Evolutionary conservation across 1,140 invertebrate genomes (phyloP).

Genomic region (Tetragonula clypearis): DNA sequence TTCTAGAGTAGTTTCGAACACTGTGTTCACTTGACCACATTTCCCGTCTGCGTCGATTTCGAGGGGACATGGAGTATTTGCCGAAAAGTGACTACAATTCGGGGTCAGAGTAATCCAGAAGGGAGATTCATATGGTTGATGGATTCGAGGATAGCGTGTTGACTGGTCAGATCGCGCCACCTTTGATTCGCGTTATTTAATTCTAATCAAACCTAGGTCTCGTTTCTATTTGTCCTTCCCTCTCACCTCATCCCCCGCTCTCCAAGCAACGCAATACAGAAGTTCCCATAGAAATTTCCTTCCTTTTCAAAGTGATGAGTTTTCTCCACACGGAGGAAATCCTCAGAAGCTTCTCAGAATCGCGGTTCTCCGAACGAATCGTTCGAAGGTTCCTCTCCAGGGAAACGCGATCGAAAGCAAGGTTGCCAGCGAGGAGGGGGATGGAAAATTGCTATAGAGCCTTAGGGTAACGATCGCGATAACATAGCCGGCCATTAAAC

Average conservation of each 20-base stretch:
- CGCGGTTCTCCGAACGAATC: neutral
- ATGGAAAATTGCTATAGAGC: constrained; percentile 48
- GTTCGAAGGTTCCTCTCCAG: constrained; percentile 1
- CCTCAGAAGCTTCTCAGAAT: neutral
- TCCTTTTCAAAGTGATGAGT: neutral
- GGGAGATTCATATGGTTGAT: constrained; percentile 66
- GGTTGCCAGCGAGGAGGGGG: constrained; percentile 4
- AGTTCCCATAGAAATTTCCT: too few species aligned
- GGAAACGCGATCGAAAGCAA: constrained; percentile 52
- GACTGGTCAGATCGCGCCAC: constrained; percentile 48
- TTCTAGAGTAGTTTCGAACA: neutral
- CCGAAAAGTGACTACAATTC: neutral
- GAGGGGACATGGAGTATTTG: neutral
- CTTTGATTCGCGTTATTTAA: constrained; percentile 64
- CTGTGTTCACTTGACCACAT: neutral
- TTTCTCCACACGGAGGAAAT: neutral
- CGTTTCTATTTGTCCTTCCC: constrained; percentile 28
- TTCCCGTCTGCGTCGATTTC: constrained; percentile 7
- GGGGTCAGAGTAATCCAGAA: constrained; percentile 61
- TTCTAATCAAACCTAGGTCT: constrained; percentile 51
- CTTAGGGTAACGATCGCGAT: constrained; percentile 57
- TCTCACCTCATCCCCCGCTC: too few species aligned
- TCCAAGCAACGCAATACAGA: too few species aligned
- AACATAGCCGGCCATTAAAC: constrained; percentile 60
- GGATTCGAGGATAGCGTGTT: constrained; percentile 71